Evolutionary conservation across 2,113 vertebrate species (phyloP).

Genomic region (Hemibagrus wyckioides): DNA sequence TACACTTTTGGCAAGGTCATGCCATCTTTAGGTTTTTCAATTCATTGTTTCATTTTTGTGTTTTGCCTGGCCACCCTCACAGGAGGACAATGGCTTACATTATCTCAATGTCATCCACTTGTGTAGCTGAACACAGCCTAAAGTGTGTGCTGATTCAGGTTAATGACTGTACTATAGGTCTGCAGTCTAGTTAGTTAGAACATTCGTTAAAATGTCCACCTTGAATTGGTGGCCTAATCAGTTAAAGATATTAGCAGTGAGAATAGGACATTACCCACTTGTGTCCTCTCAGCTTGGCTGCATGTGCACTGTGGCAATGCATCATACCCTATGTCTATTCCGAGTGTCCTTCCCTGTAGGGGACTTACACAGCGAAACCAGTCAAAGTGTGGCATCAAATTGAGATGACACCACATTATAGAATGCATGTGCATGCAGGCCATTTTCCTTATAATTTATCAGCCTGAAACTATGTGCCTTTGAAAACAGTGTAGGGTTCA

Average conservation of each 20-base stretch:
- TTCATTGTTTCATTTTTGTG: not conserved
- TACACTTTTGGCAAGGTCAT: constrained; percentile 25
- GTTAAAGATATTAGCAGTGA: not conserved
- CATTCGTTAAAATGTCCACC: not conserved
- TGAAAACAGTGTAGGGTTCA: constrained; percentile 10
- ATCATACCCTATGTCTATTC: constrained; percentile 45
- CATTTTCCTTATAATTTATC: constrained; percentile 29
- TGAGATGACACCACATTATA: constrained; percentile 45
- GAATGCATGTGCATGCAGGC: constrained; percentile 38
- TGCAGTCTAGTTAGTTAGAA: not conserved
- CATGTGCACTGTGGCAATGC: not conserved
- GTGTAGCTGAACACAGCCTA: constrained; percentile 22
- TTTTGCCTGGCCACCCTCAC: constrained; percentile 17
- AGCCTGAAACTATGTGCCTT: constrained; percentile 25
- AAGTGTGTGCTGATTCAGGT: constrained; percentile 10
- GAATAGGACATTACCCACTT: not conserved
- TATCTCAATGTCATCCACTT: constrained; percentile 13
- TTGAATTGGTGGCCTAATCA: not conserved
- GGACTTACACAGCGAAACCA: constrained; percentile 54
- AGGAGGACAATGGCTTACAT: constrained; percentile 21
- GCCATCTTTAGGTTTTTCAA: constrained; percentile 11
- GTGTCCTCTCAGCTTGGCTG: not conserved
- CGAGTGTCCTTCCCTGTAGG: constrained; percentile 56
- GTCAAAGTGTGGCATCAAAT: constrained; percentile 63
- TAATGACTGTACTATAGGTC: constrained; percentile 10